Conservation (phyloP, 2,888 invertebrate genomes). For the Crepidodera aurea region DNA sequence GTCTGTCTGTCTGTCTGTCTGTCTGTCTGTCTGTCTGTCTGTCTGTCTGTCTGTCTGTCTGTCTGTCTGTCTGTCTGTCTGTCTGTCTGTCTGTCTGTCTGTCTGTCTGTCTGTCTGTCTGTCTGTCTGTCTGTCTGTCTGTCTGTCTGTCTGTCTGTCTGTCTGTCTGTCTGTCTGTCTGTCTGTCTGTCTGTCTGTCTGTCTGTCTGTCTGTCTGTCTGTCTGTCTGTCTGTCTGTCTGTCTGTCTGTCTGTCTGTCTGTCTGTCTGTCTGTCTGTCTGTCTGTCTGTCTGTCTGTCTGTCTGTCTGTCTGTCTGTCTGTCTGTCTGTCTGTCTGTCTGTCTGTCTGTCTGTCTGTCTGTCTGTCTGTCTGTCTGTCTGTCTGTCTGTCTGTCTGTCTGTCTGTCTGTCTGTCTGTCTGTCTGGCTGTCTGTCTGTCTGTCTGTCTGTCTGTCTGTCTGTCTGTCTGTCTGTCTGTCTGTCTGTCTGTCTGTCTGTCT, state of each 20-base stretch:
- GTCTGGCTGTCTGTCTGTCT: too few species aligned
- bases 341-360: conserved; percentile 15
- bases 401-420: conserved; percentile 14
- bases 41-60: conserved; percentile 16
- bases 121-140: conserved; percentile 17
- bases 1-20: conserved; percentile 10
- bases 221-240: conserved; percentile 15
- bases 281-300: conserved; percentile 16
- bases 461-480: conserved; percentile 20
- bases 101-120: conserved; percentile 17
- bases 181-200: conserved; percentile 19
- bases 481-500: conserved; percentile 18
- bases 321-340: conserved; percentile 18
- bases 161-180: conserved; percentile 16
- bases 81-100: conserved; percentile 18
- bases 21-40: conserved; percentile 17
- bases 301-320: conserved; percentile 19
- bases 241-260: conserved; percentile 16
- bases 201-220: conserved; percentile 18
- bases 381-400: conserved; percentile 16
- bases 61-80: conserved; percentile 13
- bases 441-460: conserved; percentile 17
- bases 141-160: conserved; percentile 15
- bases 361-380: conserved; percentile 15
- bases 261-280: conserved; percentile 12